Base-by-base conservation (phyloP, 2,888 invertebrate genomes). In the Nemurella pictetii region DNA sequence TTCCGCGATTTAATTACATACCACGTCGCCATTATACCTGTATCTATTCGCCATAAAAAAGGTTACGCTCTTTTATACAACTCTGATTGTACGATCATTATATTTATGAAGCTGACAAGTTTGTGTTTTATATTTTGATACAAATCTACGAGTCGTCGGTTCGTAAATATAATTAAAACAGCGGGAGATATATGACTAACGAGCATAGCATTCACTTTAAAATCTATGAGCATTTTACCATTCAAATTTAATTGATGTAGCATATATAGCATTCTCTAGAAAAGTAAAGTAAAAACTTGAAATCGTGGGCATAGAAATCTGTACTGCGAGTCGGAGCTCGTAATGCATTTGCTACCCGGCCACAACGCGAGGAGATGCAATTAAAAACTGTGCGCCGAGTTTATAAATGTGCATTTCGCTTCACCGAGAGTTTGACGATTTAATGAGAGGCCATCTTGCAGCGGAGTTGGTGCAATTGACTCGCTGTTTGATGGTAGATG, bases 1-100 rank as follows among this genome's bases (percentile, higher is more conserved):
- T 75, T 75, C 75, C 75, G 75, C 75, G 75, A 7, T 75, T 75
- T 75, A 75, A 75, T 75, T 75, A 28, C 28, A 75, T 75, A 28
- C 75, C 75, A 75, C 75, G 55, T 32, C 32, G 32, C 3, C 32
- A 32, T 32, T 5, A 32, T 32, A 32, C 9, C 32, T 32, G n/a
- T 32, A 9, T 55, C 15, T 55, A 55, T 55, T 20, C 20, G 15
- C 55, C 55, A 20, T 55, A 20, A 32, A 32, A 32, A 32, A 32
- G 32, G 32, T 55, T 26, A 27, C 75, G 75, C 28, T 75, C 75
- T 75, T 75, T 75, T 75, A 75, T 25, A 12, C 3, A 55, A 55
- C 55, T 25, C 27, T 75, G 75, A 25, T 5, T 75, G 15, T 75
- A 9, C 75, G 28, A 75, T 75, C 26, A 75, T 75, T 26, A 75